Percentiles rank a stretch among this genome's conserved stretches.
Conservation (phyloP, 2,797 vertebrate genomes). For the Balearica regulorum region DNA sequence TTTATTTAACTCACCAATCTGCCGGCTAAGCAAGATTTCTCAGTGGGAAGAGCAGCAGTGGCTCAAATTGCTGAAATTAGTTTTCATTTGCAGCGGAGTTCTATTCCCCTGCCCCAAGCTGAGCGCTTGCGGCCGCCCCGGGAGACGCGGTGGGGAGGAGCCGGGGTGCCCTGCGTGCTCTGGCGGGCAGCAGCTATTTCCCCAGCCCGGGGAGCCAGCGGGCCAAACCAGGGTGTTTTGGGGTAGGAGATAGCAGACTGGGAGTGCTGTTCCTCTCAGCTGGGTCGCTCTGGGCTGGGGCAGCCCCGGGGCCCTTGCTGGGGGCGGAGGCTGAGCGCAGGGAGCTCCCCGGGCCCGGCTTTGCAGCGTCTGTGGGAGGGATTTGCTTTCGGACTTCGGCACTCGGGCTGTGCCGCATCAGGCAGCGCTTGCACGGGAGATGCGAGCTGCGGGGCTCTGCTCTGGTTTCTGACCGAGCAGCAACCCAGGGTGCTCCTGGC, state of each 20-base stretch:
- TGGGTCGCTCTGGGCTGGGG: not conserved
- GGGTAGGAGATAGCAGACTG: not conserved
- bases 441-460: fast-evolving
- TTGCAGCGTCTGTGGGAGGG: not conserved
- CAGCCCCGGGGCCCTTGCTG: not conserved
- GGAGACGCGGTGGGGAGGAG: fast-evolving
- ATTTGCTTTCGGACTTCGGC: not conserved
- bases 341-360: not conserved
- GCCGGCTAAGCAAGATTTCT: not conserved
- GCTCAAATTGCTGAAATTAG: not conserved
- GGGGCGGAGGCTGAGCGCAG: not conserved
- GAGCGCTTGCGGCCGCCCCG: fast-evolving
- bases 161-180: not conserved
- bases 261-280: not conserved
- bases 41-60: not conserved
- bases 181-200: not conserved
- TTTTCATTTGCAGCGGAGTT: not conserved
- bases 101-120: not conserved
- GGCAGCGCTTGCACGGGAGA: not conserved
- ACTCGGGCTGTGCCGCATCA: not conserved
- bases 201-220: fast-evolving
- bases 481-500: not conserved
- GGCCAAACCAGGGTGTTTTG: not conserved
- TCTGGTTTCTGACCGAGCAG: not conserved
- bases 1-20: conserved; percentile 2